Conservation (phyloP, 2,888 invertebrate genomes). For the Agonopterix subpropinquella region DNA sequence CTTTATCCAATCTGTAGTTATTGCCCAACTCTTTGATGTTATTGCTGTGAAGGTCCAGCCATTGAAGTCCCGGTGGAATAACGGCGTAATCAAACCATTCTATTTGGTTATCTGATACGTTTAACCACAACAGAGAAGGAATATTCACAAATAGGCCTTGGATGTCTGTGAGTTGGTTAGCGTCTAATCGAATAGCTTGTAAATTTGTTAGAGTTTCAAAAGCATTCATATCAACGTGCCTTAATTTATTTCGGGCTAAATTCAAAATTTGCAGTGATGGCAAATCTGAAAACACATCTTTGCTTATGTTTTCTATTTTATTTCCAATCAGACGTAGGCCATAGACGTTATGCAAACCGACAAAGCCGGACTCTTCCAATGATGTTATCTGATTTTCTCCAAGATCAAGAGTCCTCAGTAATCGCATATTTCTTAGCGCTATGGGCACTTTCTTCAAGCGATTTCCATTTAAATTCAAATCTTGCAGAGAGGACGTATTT, state of each 20-base stretch:
- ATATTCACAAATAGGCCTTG: conserved; percentile 90
- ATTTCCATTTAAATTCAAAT: conserved; percentile 93
- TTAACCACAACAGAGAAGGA: conserved; percentile 89
- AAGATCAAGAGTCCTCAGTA: conserved; percentile 90
- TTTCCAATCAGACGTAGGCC: conserved; percentile 93
- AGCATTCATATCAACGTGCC: conserved; percentile 84
- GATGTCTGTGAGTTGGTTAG: conserved; percentile 88
- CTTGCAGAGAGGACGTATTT: conserved; percentile 93
- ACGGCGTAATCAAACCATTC: conserved; percentile 92
- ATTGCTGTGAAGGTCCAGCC: conserved; percentile 94
- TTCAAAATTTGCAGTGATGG: conserved; percentile 90
- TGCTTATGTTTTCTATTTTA: conserved; percentile 87
- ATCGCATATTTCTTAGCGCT: conserved; percentile 89
- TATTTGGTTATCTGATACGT: conserved; percentile 93
- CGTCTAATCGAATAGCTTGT: conserved; percentile 91
- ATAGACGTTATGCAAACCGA: conserved; percentile 89
- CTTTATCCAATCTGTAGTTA: conserved; percentile 80
- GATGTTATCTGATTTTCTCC: conserved; percentile 92
- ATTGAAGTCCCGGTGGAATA: conserved; percentile 87
- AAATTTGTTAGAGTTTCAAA: conserved; percentile 87
- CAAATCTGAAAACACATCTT: conserved; percentile 85
- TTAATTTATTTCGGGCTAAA: conserved; percentile 89
- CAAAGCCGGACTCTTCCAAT: conserved; percentile 87
- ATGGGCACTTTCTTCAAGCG: conserved; percentile 86
- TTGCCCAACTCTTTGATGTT: conserved; percentile 86